These are phyloP conservation scores for Varroa destructor DNA, from an alignment of 1,140 invertebrate species.

Conservation along the genomic window DNA sequence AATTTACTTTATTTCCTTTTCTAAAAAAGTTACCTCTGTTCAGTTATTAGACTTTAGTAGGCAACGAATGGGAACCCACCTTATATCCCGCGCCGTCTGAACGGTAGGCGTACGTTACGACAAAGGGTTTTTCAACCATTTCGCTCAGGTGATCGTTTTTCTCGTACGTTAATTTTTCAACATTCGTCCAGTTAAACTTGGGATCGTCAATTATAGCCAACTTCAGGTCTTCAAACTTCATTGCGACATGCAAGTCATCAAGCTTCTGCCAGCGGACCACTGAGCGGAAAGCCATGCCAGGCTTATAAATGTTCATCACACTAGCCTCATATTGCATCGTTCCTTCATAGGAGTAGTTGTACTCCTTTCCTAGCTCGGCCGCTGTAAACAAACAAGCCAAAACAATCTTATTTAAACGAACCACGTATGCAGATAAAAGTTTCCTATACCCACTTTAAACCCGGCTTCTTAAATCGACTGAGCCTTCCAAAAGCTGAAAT, in stretches of 20 bases:
- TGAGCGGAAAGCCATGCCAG: conserved; percentile 14
- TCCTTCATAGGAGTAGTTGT: not conserved
- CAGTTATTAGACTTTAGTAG: too few relatives aligned
- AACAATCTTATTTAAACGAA: not conserved
- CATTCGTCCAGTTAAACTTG: not conserved
- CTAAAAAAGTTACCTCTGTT: too few relatives aligned
- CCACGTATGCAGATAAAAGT: too few relatives aligned
- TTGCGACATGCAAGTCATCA: not conserved
- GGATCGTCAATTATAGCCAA: not conserved
- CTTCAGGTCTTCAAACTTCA: conserved; percentile 8
- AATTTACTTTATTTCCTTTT: too few relatives aligned
- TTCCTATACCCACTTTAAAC: too few relatives aligned
- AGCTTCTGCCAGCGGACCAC: not conserved
- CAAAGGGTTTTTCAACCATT: not conserved
- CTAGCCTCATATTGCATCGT: not conserved
- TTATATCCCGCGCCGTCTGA: too few relatives aligned
- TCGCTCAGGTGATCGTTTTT: not conserved
- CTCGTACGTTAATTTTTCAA: not conserved
- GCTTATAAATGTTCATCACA: not conserved
- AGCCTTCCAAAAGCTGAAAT: too few relatives aligned
- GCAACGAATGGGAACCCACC: too few relatives aligned
- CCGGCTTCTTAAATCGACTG: too few relatives aligned
- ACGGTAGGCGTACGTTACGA: not conserved
- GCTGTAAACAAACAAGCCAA: not conserved
- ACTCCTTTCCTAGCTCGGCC: not conserved